These are phyloP conservation scores for Taenioides sp. DNA, from an alignment of 2,797 vertebrate species.

Conservation along the genomic window DNA sequence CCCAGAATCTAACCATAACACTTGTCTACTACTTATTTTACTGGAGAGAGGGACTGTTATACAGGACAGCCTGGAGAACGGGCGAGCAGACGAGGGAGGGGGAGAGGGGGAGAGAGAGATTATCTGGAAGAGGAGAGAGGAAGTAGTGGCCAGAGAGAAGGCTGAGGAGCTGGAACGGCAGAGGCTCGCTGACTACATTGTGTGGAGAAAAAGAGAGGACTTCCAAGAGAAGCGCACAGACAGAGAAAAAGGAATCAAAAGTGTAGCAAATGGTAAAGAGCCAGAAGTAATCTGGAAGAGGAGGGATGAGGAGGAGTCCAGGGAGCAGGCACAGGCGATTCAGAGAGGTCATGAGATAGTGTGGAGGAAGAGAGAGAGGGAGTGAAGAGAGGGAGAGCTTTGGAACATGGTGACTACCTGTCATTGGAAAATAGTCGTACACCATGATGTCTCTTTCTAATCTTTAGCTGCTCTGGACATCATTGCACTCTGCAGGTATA, in stretches of 20 bases:
- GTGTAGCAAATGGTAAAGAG: constrained; percentile 57
- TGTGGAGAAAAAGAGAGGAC: constrained; percentile 81
- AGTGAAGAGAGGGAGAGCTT: constrained; percentile 47
- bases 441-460: constrained; percentile 60
- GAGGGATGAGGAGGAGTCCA: constrained; percentile 69
- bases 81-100: constrained; percentile 76
- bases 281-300: constrained; percentile 83
- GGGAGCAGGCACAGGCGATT: constrained; percentile 66
- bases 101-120: constrained; percentile 73
- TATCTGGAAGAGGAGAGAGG: constrained; percentile 79
- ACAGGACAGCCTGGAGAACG: constrained; percentile 83
- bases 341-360: constrained; percentile 76
- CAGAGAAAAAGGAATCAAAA: constrained; percentile 59
- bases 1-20: constrained; percentile 23
- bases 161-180: constrained; percentile 74
- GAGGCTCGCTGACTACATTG: constrained; percentile 74
- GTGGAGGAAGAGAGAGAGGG: constrained; percentile 79
- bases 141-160: constrained; percentile 79
- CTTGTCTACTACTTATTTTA: constrained; percentile 38
- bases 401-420: constrained; percentile 26
- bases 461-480: constrained; percentile 39
- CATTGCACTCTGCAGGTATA: constrained; percentile 56
- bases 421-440: constrained; percentile 49
- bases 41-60: constrained; percentile 55
- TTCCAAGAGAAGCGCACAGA: constrained; percentile 82